Evolutionary conservation across 2,797 vertebrate genomes (phyloP).

Genomic region (Chiroxiphia lanceolata): DNA sequence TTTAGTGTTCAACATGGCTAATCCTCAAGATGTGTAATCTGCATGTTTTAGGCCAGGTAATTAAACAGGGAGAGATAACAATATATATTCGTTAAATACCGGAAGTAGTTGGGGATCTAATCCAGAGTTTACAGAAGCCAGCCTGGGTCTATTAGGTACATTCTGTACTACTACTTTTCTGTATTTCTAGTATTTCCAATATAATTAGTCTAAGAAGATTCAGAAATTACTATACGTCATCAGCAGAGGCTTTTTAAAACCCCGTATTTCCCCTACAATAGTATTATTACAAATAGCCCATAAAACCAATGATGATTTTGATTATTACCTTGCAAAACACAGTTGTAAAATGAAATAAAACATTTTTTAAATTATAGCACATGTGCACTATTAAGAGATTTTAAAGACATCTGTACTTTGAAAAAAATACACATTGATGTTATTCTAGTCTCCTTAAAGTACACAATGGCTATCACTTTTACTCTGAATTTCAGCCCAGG

Average conservation of each 20-base stretch:
- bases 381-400: background rate
- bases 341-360: constrained; percentile 29
- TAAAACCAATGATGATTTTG: constrained; percentile 36
- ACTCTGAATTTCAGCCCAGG: background rate
- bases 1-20: background rate
- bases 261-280: background rate
- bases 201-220: background rate
- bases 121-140: background rate
- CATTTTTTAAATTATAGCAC: background rate
- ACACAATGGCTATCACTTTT: background rate
- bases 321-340: constrained; percentile 40
- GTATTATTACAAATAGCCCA: constrained; percentile 29
- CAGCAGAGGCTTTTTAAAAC: constrained; percentile 40
- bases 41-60: background rate
- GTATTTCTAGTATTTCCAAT: background rate
- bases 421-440: background rate
- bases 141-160: background rate
- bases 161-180: background rate
- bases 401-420: background rate
- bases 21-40: background rate
- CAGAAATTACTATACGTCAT: background rate
- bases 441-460: background rate
- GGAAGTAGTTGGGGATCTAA: background rate
- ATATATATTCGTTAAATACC: background rate
- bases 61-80: background rate